Evolutionary conservation across 2,113 vertebrate genomes (phyloP).

Genomic region (Balaenoptera acutorostrata): DNA sequence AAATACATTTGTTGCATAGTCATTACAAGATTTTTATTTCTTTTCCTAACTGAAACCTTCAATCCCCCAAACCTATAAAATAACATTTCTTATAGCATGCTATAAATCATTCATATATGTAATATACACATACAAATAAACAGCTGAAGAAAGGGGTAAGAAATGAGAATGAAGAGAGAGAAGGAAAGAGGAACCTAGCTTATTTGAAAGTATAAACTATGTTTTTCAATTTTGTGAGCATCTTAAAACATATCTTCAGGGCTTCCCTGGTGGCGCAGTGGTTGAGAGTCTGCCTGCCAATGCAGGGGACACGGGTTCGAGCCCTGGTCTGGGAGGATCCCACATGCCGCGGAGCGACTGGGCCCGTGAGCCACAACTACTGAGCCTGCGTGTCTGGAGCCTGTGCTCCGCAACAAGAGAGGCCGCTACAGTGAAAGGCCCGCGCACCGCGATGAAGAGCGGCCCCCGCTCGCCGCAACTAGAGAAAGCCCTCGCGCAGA

Average conservation of each 20-base stretch:
- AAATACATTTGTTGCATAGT: neutral
- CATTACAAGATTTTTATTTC: neutral
- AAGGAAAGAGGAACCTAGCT: neutral
- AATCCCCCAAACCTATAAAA: neutral
- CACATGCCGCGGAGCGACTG: too few relatives aligned
- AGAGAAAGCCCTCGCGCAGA: too few relatives aligned
- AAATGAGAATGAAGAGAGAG: neutral
- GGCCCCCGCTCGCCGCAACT: too few relatives aligned
- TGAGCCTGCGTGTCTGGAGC: too few relatives aligned
- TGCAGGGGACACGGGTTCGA: too few relatives aligned
- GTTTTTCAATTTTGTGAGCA: neutral
- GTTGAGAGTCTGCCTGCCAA: too few relatives aligned
- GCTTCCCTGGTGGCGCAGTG: too few relatives aligned
- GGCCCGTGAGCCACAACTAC: too few relatives aligned
- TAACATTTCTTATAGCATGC: neutral
- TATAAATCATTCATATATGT: neutral
- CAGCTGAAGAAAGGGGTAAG: neutral
- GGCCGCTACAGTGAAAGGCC: too few relatives aligned
- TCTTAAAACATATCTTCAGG: neutral
- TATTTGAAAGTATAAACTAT: neutral
- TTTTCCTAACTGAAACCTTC: neutral
- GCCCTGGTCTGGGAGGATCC: too few relatives aligned
- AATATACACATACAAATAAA: constrained; percentile 5
- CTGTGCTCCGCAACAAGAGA: too few relatives aligned
- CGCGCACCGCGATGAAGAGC: too few relatives aligned